Percentiles rank a stretch among this genome's conserved stretches.
Evolutionary conservation across 1,140 invertebrate species (phyloP).

Genomic region (Drosophila kepulauana): DNA sequence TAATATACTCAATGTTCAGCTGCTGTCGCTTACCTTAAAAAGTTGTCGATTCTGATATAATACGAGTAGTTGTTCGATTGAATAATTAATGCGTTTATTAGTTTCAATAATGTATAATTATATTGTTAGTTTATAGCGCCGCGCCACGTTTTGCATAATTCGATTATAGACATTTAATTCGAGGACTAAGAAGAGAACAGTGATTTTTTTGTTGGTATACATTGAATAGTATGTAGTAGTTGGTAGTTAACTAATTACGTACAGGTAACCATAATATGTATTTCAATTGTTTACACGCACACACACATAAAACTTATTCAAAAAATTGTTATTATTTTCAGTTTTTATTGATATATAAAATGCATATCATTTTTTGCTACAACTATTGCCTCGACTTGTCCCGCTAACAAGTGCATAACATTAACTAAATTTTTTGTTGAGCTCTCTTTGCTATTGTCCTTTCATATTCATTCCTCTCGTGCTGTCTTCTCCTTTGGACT

Average conservation of each 20-base stretch:
- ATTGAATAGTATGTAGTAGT: slow-evolving; percentile 8
- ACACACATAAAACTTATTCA: slow-evolving; percentile 79
- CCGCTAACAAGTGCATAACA: slow-evolving; percentile 63
- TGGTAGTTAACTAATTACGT: slow-evolving; percentile 45
- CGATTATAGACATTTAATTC: slow-evolving; percentile 18
- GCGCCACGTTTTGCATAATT: slow-evolving; percentile 62
- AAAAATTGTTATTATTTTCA: slow-evolving; percentile 46
- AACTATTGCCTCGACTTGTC: slow-evolving; percentile 22
- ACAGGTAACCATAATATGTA: slow-evolving; percentile 33
- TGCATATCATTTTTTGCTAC: slow-evolving; percentile 61
- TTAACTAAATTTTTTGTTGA: slow-evolving; percentile 37
- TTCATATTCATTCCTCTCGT: slow-evolving; percentile 8
- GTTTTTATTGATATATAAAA: slow-evolving; percentile 67
- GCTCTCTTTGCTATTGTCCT: slow-evolving; percentile 64
- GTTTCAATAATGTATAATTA: slow-evolving; percentile 4
- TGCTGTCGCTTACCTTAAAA: slow-evolving; percentile 23
- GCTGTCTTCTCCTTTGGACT: slow-evolving; percentile 30
- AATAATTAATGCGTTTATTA: slow-evolving; percentile 3
- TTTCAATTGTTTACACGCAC: slow-evolving; percentile 33
- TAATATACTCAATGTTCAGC: not conserved
- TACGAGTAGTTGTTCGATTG: slow-evolving; percentile 2
- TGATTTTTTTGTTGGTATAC: slow-evolving; percentile 18
- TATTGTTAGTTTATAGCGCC: slow-evolving; percentile 48
- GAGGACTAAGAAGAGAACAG: slow-evolving; percentile 1
- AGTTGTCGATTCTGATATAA: slow-evolving; percentile 4